These are phyloP conservation scores for Cuniculus paca DNA, from an alignment of 2,797 vertebrate genomes.

Conservation along the genomic window DNA sequence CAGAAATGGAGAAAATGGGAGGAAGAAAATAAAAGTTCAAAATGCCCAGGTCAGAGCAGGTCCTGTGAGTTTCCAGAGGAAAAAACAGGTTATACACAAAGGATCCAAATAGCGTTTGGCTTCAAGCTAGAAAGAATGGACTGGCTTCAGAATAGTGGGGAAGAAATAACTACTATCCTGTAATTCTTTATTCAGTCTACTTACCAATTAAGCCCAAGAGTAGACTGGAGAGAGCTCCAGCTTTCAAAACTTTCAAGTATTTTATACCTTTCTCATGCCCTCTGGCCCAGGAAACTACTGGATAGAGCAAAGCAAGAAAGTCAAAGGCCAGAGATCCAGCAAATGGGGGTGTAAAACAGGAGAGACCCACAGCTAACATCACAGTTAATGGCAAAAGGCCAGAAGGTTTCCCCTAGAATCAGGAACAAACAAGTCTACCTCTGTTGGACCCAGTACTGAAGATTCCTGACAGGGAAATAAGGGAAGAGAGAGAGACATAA, in stretches of 20 bases:
- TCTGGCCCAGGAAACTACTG: background rate
- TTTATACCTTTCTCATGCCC: background rate
- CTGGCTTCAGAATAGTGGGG: background rate
- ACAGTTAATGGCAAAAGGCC: background rate
- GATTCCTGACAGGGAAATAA: background rate
- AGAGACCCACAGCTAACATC: background rate
- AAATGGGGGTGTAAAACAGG: background rate
- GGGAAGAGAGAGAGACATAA: background rate
- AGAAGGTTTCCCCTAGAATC: background rate
- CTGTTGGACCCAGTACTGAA: background rate
- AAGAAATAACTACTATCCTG: background rate
- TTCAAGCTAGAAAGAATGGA: background rate
- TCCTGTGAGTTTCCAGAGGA: background rate
- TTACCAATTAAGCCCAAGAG: background rate
- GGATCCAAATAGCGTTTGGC: background rate
- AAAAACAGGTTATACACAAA: background rate
- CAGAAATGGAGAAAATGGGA: background rate
- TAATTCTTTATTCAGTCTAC: background rate
- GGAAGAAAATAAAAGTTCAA: background rate
- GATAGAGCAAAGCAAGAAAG: background rate
- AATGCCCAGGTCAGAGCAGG: background rate
- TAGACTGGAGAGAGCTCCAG: background rate
- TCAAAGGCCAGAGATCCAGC: background rate
- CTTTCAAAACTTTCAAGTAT: constrained; percentile 10
- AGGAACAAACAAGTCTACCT: background rate